Conservation (phyloP, 2,113 vertebrate species). For the Osmerus mordax region DNA sequence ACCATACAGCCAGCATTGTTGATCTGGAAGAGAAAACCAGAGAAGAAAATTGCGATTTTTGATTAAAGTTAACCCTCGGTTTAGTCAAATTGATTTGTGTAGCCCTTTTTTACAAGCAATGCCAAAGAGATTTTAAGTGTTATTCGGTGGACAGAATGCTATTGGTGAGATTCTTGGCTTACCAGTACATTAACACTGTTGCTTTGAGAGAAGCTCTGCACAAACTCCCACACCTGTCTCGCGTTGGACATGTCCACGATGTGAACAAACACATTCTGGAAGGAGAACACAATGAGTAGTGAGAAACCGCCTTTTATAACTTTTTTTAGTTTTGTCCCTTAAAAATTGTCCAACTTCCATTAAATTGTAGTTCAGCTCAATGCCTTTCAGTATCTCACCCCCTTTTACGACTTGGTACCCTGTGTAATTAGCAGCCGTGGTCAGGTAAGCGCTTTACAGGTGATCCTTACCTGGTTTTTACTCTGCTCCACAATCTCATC, state of each 20-base stretch:
- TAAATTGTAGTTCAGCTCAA: too few relatives aligned
- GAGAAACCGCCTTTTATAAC: neutral
- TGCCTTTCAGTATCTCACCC: too few relatives aligned
- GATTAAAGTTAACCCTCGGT: too few relatives aligned
- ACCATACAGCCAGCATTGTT: slow-evolving; percentile 85
- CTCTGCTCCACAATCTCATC: slow-evolving; percentile 73
- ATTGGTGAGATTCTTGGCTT: slow-evolving; percentile 22
- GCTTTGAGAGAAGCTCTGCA: slow-evolving; percentile 70
- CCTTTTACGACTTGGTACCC: neutral
- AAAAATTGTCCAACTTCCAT: too few relatives aligned
- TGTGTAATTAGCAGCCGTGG: neutral
- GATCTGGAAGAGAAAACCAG: slow-evolving; percentile 61
- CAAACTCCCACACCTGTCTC: slow-evolving; percentile 79
- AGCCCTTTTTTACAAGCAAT: too few relatives aligned
- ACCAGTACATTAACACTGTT: slow-evolving; percentile 78
- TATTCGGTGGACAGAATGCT: too few relatives aligned
- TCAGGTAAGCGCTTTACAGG: too few relatives aligned
- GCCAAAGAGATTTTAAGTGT: too few relatives aligned
- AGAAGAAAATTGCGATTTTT: neutral
- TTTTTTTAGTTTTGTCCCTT: too few relatives aligned
- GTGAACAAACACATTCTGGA: slow-evolving; percentile 78
- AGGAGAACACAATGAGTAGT: slow-evolving; percentile 1
- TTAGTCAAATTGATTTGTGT: too few relatives aligned
- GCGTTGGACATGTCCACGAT: slow-evolving; percentile 78
- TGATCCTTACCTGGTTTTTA: slow-evolving; percentile 69